Evolutionary conservation across 2,888 invertebrate genomes (phyloP).

Genomic region (Ephialtes manifestator): DNA sequence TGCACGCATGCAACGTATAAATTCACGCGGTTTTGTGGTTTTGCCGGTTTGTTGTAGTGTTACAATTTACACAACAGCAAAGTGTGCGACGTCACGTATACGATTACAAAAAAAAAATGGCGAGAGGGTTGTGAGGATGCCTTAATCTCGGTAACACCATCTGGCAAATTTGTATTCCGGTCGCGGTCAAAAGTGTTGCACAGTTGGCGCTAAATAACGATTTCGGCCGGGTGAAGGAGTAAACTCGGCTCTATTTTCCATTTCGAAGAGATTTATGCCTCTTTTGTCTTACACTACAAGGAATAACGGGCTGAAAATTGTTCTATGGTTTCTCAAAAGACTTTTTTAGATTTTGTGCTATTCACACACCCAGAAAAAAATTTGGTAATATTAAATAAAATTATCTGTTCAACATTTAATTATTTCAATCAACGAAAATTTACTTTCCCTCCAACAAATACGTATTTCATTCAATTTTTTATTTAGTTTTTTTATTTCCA

Average conservation of each 20-base stretch:
- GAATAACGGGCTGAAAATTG: not conserved
- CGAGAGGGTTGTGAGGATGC: not conserved
- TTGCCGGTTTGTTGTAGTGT: not conserved
- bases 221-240: not conserved
- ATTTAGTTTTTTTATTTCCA: no score
- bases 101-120: slow-evolving; percentile 6
- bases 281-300: not conserved
- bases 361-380: no score
- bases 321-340: no score
- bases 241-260: slow-evolving; percentile 4
- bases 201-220: slow-evolving; percentile 4
- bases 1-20: not conserved
- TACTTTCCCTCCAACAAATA: no score
- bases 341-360: no score
- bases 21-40: not conserved
- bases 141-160: slow-evolving; percentile 22
- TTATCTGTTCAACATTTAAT: no score
- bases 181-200: slow-evolving; percentile 2
- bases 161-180: slow-evolving; percentile 21
- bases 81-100: not conserved
- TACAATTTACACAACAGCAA: not conserved
- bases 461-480: no score
- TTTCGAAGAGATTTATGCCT: not conserved
- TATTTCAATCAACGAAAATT: no score
- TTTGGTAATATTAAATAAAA: no score